phyloP scores from a whole-genome alignment of 2,888 invertebrate genomes.

The Tribolium freemani region DNA sequence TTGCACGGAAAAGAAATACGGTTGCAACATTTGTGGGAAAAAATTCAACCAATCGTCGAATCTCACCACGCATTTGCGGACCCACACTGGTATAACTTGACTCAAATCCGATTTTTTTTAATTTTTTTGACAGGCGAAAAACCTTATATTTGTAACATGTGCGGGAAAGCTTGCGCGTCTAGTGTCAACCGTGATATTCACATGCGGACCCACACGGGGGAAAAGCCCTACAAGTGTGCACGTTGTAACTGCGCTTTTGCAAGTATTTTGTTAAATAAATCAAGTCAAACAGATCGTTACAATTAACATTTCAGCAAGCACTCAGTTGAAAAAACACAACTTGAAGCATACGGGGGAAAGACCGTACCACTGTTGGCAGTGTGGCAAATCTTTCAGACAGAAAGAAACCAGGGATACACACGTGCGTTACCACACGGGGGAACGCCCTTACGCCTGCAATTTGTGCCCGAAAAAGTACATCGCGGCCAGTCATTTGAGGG shows the following conservation, averaged over 20 bases:
- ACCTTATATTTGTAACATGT: slow-evolving; percentile 61
- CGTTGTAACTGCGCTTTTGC: slow-evolving; percentile 62
- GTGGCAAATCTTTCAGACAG: slow-evolving; percentile 64
- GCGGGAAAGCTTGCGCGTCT: slow-evolving; percentile 62
- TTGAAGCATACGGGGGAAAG: slow-evolving; percentile 64
- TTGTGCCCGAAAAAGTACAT: slow-evolving; percentile 65
- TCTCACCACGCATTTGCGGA: slow-evolving; percentile 61
- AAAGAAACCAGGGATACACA: slow-evolving; percentile 67
- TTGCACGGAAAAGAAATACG: slow-evolving; percentile 59
- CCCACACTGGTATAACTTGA: slow-evolving; percentile 60
- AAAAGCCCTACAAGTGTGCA: slow-evolving; percentile 63
- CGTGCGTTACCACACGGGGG: slow-evolving; percentile 65
- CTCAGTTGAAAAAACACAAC: slow-evolving; percentile 64
- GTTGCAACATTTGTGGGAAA: slow-evolving; percentile 63
- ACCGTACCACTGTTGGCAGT: slow-evolving; percentile 66
- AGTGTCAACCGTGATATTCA: slow-evolving; percentile 62
- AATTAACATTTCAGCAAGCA: slow-evolving; percentile 56
- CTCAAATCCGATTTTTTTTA: not conserved
- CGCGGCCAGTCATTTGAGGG: slow-evolving; percentile 65
- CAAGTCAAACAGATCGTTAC: not conserved
- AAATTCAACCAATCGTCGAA: slow-evolving; percentile 64
- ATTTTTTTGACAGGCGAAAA: slow-evolving; percentile 55
- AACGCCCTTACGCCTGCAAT: slow-evolving; percentile 63
- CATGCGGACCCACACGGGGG: slow-evolving; percentile 64
- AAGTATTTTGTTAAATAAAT: slow-evolving; percentile 53